phyloP scores from a whole-genome alignment of 2,888 invertebrate species.

The Pollenia amentaria region DNA sequence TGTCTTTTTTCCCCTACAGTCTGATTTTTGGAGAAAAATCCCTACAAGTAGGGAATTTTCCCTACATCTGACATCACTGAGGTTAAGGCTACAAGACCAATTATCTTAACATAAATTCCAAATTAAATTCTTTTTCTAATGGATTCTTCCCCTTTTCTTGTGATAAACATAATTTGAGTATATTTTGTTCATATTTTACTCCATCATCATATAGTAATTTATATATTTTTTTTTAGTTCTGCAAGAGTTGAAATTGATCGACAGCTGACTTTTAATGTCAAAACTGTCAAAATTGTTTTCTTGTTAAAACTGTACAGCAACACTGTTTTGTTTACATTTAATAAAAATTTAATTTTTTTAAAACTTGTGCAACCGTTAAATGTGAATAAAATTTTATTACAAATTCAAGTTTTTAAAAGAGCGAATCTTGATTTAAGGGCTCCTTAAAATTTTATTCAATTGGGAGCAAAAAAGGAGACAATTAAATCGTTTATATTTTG shows the following conservation, averaged over 20 bases:
- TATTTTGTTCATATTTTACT: conserved; percentile 62
- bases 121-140: background rate
- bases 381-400: background rate
- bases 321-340: conserved; percentile 50
- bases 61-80: too few species aligned
- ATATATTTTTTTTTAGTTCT: conserved; percentile 46
- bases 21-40: too few species aligned
- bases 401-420: background rate
- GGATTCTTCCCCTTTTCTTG: conserved; percentile 33
- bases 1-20: too few species aligned
- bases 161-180: conserved; percentile 28
- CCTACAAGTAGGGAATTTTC: too few species aligned
- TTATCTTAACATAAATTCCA: too few species aligned
- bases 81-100: too few species aligned
- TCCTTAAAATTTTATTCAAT: background rate
- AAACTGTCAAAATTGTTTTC: conserved; percentile 78
- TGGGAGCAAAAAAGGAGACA: too few species aligned
- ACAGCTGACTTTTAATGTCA: conserved; percentile 83
- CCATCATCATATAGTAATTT: conserved; percentile 49
- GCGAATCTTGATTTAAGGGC: background rate
- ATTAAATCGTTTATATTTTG: too few species aligned
- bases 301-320: conserved; percentile 22
- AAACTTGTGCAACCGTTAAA: background rate
- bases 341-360: conserved; percentile 17
- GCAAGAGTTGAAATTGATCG: conserved; percentile 80